Base-by-base conservation (phyloP, 2,888 invertebrate genomes). In the Eupithecia dodoneata region DNA sequence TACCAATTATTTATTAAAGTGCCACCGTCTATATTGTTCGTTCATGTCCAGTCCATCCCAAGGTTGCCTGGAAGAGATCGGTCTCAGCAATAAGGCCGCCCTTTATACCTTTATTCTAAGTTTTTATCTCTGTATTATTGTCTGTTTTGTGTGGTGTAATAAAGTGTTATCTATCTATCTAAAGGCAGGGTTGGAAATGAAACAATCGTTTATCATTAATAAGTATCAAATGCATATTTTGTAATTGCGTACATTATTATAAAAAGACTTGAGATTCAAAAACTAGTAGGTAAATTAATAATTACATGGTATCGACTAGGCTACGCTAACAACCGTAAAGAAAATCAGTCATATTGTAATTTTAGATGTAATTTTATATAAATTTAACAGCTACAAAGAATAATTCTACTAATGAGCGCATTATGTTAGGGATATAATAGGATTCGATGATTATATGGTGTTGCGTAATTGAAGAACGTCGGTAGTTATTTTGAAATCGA, bases 251-350 rank as follows among this genome's bases (percentile, higher is more conserved):
- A 71, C 66, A 73, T 69, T 18, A 65, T 15, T 66, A 65, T 66
- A 86, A 84, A 87, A 83, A 78, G 44, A n/a, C n/a, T 42, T 77
- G 87, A 87, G 87, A 87, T 87, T 87, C 85, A 80, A 81, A 80
- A 82, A 83, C 70, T 45, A 71, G 73, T 52, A 45, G 18, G 30
- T 66, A 72, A 65, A 63, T 73, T 59, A 47, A 76, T 59, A 72
- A 74, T 69, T 79, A 42, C 70, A 78, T 81, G 65, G 67, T 74
- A 76, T 73, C 75, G 76, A 76, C 80, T 80, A 78, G 78, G 71
- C 75, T 73, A 78, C 52, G 76, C 59, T 74, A 80, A 52, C 45
- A 74, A 76, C 44, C 47, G 42, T 66, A 72, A 65, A 75, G 42
- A 67, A 78, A 76, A 80, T 81, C 81, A 81, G 81, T 81, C 81